Percentiles rank a stretch among this genome's conserved stretches.
These are phyloP conservation scores for Centruroides vittatus DNA, from an alignment of 1,140 invertebrate genomes.

Conservation along the genomic window DNA sequence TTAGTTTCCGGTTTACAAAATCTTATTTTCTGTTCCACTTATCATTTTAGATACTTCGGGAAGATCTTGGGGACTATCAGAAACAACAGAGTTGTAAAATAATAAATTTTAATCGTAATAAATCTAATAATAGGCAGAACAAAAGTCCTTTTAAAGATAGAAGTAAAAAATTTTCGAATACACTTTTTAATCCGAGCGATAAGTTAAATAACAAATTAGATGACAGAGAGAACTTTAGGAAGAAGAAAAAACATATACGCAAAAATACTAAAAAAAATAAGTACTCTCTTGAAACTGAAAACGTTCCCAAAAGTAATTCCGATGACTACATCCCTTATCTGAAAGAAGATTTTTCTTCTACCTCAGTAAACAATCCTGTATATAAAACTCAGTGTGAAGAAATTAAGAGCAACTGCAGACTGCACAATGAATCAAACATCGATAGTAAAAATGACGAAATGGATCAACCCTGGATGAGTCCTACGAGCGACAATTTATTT, in stretches of 20 bases:
- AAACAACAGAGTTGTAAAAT: not conserved
- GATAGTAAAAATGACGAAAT: not conserved
- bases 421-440: not conserved
- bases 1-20: not conserved
- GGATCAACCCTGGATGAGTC: not conserved
- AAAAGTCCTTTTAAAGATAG: no score
- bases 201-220: no score
- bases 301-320: not conserved
- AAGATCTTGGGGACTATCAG: not conserved
- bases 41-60: not conserved
- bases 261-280: constrained; percentile 4
- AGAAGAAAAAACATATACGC: not conserved
- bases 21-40: not conserved
- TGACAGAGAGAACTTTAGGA: no score
- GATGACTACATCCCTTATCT: constrained; percentile 1
- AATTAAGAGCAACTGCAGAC: not conserved
- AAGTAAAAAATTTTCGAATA: no score
- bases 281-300: not conserved
- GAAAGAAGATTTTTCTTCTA: constrained; percentile 5
- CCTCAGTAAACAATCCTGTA: not conserved
- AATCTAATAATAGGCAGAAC: no score
- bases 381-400: not conserved
- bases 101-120: no score
- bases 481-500: no score
- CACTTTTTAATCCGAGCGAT: no score